Percentiles rank a stretch among this genome's conserved stretches.
These are phyloP conservation scores for Brachionus manjavacas DNA, from an alignment of 1,140 invertebrate species.

Conservation along the genomic window DNA sequence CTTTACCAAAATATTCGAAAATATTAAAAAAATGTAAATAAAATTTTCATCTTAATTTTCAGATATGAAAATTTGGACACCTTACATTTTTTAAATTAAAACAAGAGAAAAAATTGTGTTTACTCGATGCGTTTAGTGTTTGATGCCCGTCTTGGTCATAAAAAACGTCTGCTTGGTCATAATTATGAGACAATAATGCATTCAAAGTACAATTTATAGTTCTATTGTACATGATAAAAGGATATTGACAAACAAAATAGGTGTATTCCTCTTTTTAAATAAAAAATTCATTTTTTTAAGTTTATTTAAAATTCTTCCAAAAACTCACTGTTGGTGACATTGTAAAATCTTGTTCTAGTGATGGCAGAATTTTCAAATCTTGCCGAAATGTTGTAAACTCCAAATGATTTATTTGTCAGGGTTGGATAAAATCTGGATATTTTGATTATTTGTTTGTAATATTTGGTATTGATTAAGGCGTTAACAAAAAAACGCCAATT, in stretches of 20 bases:
- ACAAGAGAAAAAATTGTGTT: neutral
- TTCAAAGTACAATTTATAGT: neutral
- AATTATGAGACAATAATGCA: neutral
- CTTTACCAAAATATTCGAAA: neutral
- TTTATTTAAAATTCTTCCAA: neutral
- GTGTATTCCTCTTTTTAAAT: neutral
- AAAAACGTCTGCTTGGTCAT: neutral
- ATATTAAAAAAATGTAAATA: neutral
- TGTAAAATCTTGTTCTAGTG: neutral
- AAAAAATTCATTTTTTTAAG: neutral
- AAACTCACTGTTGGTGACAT: neutral
- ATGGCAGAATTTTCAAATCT: neutral
- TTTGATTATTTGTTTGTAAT: neutral
- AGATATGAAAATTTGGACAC: too few relatives aligned
- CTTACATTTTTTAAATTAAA: neutral
- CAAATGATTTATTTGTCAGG: neutral
- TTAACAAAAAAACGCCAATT: constrained; percentile 27
- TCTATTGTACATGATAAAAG: neutral
- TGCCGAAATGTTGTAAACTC: neutral
- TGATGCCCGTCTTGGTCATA: neutral
- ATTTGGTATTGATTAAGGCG: neutral
- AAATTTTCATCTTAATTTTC: neutral
- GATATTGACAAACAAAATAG: neutral
- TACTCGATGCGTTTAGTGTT: neutral
- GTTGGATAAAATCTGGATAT: neutral